Conservation (phyloP, 2,888 invertebrate species). For the Rhopalosiphum nymphaeae region DNA sequence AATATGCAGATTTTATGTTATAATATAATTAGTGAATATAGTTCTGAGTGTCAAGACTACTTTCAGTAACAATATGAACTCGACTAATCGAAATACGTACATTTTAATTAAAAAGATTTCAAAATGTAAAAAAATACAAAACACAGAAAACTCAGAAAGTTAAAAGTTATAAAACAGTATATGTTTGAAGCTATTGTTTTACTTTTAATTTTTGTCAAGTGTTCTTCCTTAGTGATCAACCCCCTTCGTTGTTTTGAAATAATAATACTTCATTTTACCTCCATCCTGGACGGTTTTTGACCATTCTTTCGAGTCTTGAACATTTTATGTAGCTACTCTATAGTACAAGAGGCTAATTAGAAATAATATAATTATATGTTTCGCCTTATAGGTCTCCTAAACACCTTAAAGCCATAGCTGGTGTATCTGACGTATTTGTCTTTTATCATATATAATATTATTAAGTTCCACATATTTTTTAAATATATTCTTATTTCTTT, state of each 20-base stretch:
- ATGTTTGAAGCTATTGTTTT: conserved; percentile 30
- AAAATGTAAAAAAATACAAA: background rate
- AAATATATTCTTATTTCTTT: background rate
- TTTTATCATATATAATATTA: background rate
- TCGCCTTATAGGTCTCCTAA: background rate
- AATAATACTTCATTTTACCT: conserved; percentile 37
- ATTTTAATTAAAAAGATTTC: conserved; percentile 38
- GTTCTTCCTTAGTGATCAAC: conserved; percentile 34
- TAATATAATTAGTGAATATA: background rate
- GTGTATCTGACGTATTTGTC: background rate
- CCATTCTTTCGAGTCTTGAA: background rate
- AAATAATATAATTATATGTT: background rate
- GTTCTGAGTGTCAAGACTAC: background rate
- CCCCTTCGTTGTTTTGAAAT: conserved; percentile 26
- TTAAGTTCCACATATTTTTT: background rate
- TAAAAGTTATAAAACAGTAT: conserved; percentile 33
- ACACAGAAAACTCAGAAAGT: conserved; percentile 6
- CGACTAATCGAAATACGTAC: background rate
- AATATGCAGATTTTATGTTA: background rate
- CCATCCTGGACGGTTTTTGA: background rate
- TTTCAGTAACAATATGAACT: conserved; percentile 15
- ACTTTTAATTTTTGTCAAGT: conserved; percentile 47
- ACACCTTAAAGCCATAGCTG: background rate
- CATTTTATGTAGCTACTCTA: background rate
- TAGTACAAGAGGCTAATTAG: conserved; percentile 17